Conservation (phyloP, 2,888 invertebrate genomes). For the Andrena haemorrhoa region DNA sequence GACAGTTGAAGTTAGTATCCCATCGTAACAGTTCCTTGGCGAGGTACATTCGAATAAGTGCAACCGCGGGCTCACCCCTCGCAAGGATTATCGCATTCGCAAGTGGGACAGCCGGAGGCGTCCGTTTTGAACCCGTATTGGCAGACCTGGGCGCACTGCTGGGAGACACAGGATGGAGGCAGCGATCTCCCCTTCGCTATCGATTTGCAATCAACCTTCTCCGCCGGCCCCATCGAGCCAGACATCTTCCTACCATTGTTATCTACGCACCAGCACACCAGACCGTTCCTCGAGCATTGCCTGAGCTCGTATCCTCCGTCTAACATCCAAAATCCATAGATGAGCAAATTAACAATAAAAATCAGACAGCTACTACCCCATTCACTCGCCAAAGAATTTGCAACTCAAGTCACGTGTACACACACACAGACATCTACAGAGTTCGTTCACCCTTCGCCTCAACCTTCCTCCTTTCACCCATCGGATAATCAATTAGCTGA, state of each 20-base stretch:
- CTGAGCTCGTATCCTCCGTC: constrained; percentile 90
- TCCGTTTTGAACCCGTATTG: constrained; percentile 93
- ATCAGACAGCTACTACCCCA: no score
- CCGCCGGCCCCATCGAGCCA: constrained; percentile 92
- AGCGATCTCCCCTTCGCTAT: constrained; percentile 78
- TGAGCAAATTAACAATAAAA: background rate
- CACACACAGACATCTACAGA: no score
- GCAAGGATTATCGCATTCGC: constrained; percentile 94
- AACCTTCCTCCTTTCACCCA: background rate
- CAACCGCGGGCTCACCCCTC: constrained; percentile 87
- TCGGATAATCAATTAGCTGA: background rate
- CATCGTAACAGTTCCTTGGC: no score
- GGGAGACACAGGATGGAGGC: constrained; percentile 87
- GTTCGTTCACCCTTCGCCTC: background rate
- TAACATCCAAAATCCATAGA: constrained; percentile 56
- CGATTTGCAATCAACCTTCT: constrained; percentile 88
- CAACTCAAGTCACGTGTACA: no score
- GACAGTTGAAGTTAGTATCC: background rate
- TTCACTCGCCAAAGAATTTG: no score
- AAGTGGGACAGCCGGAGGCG: constrained; percentile 91
- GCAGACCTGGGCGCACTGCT: constrained; percentile 93
- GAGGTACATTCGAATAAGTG: background rate
- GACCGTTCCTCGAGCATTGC: constrained; percentile 93
- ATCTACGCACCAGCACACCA: constrained; percentile 96
- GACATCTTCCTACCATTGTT: constrained; percentile 90